Evolutionary conservation across 2,113 vertebrate species (phyloP).

Genomic region (Prunella fulvescens): DNA sequence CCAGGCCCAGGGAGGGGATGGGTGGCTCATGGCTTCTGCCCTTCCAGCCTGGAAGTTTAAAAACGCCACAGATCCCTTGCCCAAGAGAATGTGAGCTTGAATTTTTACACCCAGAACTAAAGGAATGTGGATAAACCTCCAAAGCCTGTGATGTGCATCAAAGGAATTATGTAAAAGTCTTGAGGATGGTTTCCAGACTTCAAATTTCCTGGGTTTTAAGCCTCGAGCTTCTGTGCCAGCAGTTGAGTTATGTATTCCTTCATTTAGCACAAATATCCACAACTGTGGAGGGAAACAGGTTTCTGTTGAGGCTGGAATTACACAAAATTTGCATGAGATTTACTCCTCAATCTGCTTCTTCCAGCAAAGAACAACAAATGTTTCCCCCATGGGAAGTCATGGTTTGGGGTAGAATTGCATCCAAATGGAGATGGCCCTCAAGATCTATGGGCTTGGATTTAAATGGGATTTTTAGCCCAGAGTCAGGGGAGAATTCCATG

Average conservation of each 20-base stretch:
- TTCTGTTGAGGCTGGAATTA: not conserved
- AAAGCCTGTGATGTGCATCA: not conserved
- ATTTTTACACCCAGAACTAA: not conserved
- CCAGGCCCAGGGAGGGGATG: not conserved
- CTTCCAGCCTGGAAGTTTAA: not conserved
- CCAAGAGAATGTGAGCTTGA: not conserved
- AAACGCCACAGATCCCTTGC: not conserved
- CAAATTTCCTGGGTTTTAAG: not conserved
- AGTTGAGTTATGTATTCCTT: not conserved
- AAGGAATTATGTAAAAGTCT: not conserved
- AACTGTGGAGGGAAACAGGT: not conserved
- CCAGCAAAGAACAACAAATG: not conserved
- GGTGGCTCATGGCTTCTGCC: not conserved
- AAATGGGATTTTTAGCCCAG: not conserved
- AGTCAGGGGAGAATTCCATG: not conserved
- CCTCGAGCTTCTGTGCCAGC: not conserved
- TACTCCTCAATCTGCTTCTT: not conserved
- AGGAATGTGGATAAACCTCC: not conserved
- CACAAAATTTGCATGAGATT: not conserved
- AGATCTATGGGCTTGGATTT: not conserved
- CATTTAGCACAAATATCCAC: not conserved
- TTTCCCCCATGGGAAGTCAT: not conserved
- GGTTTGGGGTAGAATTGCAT: not conserved
- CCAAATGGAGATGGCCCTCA: not conserved
- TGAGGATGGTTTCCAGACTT: not conserved